phyloP scores from a whole-genome alignment of 1,140 invertebrate species.

The Leptestheria dahalacensis region DNA sequence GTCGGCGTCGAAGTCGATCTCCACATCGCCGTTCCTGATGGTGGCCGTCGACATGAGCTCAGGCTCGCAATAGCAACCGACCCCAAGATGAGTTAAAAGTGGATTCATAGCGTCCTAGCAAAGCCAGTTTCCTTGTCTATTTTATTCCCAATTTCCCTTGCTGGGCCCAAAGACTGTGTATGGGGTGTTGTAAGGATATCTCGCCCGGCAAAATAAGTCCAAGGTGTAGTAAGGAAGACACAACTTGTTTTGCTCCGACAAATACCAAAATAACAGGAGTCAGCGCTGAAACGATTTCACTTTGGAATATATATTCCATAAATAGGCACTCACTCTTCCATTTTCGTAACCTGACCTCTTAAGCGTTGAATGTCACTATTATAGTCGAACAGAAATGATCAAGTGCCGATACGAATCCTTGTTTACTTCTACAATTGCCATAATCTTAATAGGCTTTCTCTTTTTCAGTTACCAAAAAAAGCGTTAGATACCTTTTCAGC shows the following conservation, averaged over 20 bases:
- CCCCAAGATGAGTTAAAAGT: background rate
- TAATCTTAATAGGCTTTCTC: too few relatives aligned
- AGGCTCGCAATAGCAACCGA: background rate
- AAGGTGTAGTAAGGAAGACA: background rate
- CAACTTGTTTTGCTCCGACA: background rate
- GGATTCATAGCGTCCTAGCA: background rate
- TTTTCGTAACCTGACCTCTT: background rate
- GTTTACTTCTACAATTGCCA: too few relatives aligned
- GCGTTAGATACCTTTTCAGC: too few relatives aligned
- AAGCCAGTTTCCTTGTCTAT: background rate
- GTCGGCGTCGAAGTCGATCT: constrained; percentile 4
- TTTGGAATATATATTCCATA: background rate
- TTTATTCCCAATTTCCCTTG: background rate
- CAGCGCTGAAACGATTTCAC: background rate
- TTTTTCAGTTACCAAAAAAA: too few relatives aligned
- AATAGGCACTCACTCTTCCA: background rate
- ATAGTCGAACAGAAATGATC: too few relatives aligned
- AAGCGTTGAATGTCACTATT: background rate
- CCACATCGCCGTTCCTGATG: background rate
- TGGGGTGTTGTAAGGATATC: background rate
- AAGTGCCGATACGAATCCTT: too few relatives aligned
- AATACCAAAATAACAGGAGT: background rate
- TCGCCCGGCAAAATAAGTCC: too few relatives aligned
- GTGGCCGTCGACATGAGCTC: background rate
- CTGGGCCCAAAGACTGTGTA: background rate